Conservation (phyloP, 2,888 invertebrate species). For the Gastracanthus pulcherrimus region DNA sequence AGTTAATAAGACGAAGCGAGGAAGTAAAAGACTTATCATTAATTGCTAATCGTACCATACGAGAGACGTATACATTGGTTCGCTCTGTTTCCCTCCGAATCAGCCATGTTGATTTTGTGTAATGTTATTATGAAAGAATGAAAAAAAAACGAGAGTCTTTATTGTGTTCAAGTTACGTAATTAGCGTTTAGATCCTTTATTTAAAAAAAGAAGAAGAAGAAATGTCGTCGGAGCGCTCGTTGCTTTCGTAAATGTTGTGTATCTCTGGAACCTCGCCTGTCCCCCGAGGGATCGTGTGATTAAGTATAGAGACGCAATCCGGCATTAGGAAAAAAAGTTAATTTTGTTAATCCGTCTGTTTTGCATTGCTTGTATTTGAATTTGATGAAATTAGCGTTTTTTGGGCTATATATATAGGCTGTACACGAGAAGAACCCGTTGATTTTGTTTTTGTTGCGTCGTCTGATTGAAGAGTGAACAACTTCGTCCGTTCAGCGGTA, state of each 20-base stretch:
- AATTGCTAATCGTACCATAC: constrained; percentile 40
- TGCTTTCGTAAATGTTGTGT: constrained; percentile 27
- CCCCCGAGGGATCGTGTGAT: background rate
- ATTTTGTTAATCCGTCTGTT: constrained; percentile 54
- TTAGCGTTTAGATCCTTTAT: constrained; percentile 62
- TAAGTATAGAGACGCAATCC: background rate
- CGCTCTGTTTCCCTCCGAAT: constrained; percentile 64
- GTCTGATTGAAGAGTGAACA: constrained; percentile 28
- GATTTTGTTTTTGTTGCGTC: constrained; percentile 41
- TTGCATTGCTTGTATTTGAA: constrained; percentile 32
- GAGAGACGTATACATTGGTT: constrained; percentile 53
- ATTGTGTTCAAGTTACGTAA: constrained; percentile 66
- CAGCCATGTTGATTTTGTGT: constrained; percentile 68
- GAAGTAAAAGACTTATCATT: constrained; percentile 50
- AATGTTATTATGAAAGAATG: constrained; percentile 53
- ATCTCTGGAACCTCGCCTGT: constrained; percentile 17
- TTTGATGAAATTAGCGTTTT: constrained; percentile 35
- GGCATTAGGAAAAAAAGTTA: constrained; percentile 37
- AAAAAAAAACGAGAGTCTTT: constrained; percentile 61
- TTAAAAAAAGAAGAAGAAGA: constrained; percentile 37
- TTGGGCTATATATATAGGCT: constrained; percentile 12
- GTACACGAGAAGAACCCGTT: constrained; percentile 32
- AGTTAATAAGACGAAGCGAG: constrained; percentile 26
- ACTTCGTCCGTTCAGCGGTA: constrained; percentile 49
- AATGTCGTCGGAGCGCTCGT: constrained; percentile 22